phyloP scores from a whole-genome alignment of 2,113 vertebrate genomes.

The Dolichallabes microphthalmus region DNA sequence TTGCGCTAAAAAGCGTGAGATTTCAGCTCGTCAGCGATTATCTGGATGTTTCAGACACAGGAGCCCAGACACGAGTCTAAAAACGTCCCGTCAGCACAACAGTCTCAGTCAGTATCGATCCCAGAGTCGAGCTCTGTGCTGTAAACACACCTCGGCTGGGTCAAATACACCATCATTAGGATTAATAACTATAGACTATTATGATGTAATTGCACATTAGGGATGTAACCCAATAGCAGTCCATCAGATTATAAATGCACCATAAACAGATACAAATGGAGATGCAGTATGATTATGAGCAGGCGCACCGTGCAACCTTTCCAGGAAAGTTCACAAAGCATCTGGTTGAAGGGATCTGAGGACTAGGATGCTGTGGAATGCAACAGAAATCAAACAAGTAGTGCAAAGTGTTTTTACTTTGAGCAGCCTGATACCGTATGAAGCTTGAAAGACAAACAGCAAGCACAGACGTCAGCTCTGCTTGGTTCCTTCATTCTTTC shows the following conservation, averaged over 20 bases:
- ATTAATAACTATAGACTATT: neutral
- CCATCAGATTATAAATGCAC: neutral
- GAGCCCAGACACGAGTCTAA: constrained; percentile 58
- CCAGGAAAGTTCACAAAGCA: neutral
- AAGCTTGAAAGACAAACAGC: neutral
- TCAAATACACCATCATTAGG: neutral
- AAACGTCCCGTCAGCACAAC: constrained; percentile 63
- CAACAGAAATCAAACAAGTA: no score
- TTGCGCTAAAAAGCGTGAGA: constrained; percentile 42
- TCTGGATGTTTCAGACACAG: constrained; percentile 59
- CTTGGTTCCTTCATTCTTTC: neutral
- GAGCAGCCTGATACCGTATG: neutral
- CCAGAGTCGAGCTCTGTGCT: neutral
- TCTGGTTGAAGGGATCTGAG: no score
- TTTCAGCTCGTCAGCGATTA: constrained; percentile 70
- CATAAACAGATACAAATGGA: neutral
- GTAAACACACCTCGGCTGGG: constrained; percentile 41
- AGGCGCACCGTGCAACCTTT: neutral
- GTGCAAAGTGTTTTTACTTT: no score
- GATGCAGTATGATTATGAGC: neutral
- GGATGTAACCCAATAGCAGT: neutral
- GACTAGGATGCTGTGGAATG: neutral
- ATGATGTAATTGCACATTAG: neutral
- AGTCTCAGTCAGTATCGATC: constrained; percentile 64
- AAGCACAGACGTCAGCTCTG: neutral